phyloP scores from a whole-genome alignment of 1,140 invertebrate genomes.

The Bradynema listronoti region DNA sequence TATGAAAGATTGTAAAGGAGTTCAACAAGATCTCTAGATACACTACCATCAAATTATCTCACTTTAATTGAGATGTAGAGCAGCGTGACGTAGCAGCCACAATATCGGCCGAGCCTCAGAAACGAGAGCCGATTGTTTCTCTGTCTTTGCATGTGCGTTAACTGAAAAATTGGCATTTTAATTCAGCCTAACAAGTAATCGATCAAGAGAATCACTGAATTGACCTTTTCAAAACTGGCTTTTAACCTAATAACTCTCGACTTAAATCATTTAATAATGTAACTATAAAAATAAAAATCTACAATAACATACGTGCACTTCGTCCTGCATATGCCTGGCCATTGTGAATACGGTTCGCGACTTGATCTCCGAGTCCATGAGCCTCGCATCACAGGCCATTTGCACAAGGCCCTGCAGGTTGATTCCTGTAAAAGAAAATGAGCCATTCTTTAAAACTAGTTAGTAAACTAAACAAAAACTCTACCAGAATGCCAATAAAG shows the following conservation, averaged over 20 bases:
- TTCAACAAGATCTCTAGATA: too few species aligned
- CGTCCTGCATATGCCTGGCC: conserved; percentile 58
- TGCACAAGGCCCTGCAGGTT: conserved; percentile 57
- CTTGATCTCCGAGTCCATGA: conserved; percentile 57
- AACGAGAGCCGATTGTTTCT: conserved; percentile 41
- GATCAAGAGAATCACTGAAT: too few species aligned
- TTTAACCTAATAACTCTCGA: too few species aligned
- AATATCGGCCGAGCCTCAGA: conserved; percentile 48
- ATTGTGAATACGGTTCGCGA: conserved; percentile 56
- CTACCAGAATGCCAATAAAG: conserved; percentile 57
- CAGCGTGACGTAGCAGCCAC: conserved; percentile 57
- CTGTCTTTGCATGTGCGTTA: conserved; percentile 53
- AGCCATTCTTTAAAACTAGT: not conserved
- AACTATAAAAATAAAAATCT: conserved; percentile 5
- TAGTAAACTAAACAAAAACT: not conserved
- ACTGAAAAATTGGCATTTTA: too few species aligned
- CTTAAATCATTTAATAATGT: too few species aligned
- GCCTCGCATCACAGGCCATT: conserved; percentile 55
- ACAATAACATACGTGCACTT: conserved; percentile 49
- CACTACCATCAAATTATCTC: too few species aligned
- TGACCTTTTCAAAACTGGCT: too few species aligned
- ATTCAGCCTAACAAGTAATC: too few species aligned
- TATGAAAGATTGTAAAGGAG: too few species aligned
- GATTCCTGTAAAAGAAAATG: conserved; percentile 41
- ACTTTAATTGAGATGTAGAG: conserved; percentile 57